phyloP scores from a whole-genome alignment of 2,797 vertebrate species.

The Spea hammondii region DNA sequence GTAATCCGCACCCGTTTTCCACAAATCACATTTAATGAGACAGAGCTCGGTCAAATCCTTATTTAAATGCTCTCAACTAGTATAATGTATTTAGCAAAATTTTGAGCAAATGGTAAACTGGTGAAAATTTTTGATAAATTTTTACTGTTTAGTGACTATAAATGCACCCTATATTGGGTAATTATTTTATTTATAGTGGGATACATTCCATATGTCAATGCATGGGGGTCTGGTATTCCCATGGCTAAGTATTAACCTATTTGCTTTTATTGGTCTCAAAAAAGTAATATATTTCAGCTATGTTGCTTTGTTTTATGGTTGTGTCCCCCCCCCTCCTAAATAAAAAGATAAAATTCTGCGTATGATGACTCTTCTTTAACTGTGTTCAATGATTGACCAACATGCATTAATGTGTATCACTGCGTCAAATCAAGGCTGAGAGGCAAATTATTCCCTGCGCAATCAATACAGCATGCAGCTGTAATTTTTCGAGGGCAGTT shows the following conservation, averaged over 20 bases:
- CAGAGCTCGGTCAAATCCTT: no score
- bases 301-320: neutral
- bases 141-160: conserved; percentile 23
- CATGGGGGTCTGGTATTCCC: conserved; percentile 68
- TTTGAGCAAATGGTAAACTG: neutral
- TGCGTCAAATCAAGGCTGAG: no score
- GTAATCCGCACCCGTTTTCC: no score
- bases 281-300: conserved; percentile 37
- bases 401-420: neutral
- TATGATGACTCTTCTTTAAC: neutral
- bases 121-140: conserved; percentile 40
- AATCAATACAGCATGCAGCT: no score
- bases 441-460: no score
- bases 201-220: conserved; percentile 2
- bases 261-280: neutral
- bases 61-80: no score
- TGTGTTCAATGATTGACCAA: neutral
- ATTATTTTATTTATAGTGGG: conserved; percentile 38
- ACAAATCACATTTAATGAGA: no score
- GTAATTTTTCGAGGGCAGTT: no score
- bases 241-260: conserved; percentile 50
- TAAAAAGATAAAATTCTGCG: neutral
- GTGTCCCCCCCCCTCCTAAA: neutral
- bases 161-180: conserved; percentile 10
- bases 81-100: no score